A percentile compares a stretch with the other conserved stretches of the same genome.
Evolutionary conservation across 2,113 vertebrate genomes (phyloP).

Genomic region (Gambusia holbrooki): DNA sequence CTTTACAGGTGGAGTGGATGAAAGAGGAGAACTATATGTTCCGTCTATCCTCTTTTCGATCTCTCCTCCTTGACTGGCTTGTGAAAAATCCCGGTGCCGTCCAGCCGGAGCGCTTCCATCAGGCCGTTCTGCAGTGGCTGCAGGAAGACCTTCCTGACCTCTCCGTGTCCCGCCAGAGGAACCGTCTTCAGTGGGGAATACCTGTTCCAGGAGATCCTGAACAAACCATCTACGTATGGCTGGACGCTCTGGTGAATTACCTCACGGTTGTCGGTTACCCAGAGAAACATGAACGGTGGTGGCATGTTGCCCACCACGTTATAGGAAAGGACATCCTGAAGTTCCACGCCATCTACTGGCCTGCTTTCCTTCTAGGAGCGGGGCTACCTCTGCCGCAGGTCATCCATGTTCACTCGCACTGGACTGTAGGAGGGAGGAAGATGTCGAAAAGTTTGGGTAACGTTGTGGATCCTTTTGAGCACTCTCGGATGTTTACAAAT

Average conservation of each 20-base stretch:
- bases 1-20: constrained; percentile 89
- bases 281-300: constrained; percentile 79
- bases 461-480: constrained; percentile 84
- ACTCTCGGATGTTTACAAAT: constrained; percentile 78
- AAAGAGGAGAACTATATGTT: constrained; percentile 97
- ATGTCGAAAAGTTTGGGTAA: constrained; percentile 99
- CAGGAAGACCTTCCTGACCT: constrained; percentile 89
- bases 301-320: constrained; percentile 82
- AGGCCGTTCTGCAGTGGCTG: constrained; percentile 83
- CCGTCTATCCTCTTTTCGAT: constrained; percentile 84
- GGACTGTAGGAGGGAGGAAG: constrained; percentile 91
- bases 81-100: constrained; percentile 77
- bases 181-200: constrained; percentile 92
- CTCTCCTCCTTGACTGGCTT: constrained; percentile 85
- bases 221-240: constrained; percentile 95
- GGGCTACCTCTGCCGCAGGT: constrained; percentile 84
- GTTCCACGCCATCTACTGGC: constrained; percentile 96
- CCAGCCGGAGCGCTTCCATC: constrained; percentile 83
- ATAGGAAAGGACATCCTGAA: constrained; percentile 97
- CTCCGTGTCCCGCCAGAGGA: constrained; percentile 90
- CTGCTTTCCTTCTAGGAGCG: constrained; percentile 88
- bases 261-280: constrained; percentile 90
- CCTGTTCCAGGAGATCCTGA: constrained; percentile 86
- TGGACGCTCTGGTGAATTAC: constrained; percentile 96
- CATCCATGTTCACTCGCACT: constrained; percentile 93